Conservation (phyloP, 1,140 invertebrate genomes). For the Conus ventricosus region DNA sequence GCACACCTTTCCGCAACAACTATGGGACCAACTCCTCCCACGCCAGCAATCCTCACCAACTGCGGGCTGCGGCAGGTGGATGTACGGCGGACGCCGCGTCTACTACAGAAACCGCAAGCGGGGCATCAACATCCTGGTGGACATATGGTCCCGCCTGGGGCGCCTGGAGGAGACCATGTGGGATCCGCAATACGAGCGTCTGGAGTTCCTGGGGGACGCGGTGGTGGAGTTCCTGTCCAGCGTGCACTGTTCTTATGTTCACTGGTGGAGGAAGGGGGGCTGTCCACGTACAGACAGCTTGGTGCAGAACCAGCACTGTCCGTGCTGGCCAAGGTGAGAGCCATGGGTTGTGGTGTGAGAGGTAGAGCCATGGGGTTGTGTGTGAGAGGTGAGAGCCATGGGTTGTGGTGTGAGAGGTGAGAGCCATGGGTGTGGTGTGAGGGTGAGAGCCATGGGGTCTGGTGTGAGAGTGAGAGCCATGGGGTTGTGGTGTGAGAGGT, state of each 20-base stretch:
- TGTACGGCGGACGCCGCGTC: conserved; percentile 94
- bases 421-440: no score
- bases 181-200: conserved; percentile 95
- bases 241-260: conserved; percentile 99
- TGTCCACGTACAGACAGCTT: conserved; percentile 97
- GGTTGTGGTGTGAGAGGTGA: no score
- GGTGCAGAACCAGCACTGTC: conserved; percentile 99
- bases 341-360: no score
- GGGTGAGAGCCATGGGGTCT: no score
- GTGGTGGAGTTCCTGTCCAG: conserved; percentile 95
- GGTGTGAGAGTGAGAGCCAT: no score
- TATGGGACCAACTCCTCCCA: conserved; percentile 78
- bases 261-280: conserved; percentile 96
- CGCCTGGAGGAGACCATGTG: conserved; percentile 89
- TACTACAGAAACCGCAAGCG: conserved; percentile 96
- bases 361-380: no score
- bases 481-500: no score
- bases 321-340: conserved; percentile 88
- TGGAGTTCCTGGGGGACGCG: conserved; percentile 98
- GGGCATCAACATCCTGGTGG: conserved; percentile 96
- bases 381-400: no score
- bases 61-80: conserved; percentile 96
- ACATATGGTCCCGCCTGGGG: conserved; percentile 88
- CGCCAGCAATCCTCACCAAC: conserved; percentile 95
- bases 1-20: conserved; percentile 90